phyloP scores from a whole-genome alignment of 92 coral and sea anemone species.

The Epizoanthus fatuus region DNA sequence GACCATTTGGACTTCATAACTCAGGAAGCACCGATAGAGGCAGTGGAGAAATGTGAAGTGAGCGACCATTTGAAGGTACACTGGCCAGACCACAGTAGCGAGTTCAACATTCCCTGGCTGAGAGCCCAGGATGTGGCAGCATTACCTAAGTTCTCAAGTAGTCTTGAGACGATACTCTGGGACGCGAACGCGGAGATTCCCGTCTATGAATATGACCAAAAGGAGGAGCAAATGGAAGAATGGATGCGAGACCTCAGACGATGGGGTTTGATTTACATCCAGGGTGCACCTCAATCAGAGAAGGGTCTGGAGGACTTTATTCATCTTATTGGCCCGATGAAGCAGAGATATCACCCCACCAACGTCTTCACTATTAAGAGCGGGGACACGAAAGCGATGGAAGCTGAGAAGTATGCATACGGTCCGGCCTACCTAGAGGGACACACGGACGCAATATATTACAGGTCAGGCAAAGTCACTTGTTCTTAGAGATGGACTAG shows the following conservation, averaged over 20 bases:
- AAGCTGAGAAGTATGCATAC: background rate
- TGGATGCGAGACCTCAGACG: conserved; percentile 4
- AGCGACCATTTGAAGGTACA: background rate
- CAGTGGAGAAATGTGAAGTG: background rate
- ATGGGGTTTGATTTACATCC: conserved; percentile 6
- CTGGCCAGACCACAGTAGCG: conserved; percentile 28
- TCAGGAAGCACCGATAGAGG: conserved; percentile 4
- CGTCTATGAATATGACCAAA: background rate
- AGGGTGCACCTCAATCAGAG: conserved; percentile 1
- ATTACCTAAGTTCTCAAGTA: background rate
- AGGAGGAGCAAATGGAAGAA: background rate
- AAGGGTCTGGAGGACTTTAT: background rate
- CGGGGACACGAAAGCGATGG: background rate
- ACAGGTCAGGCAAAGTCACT: background rate
- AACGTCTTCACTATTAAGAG: background rate
- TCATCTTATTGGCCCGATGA: conserved; percentile 10
- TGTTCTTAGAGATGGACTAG: too few relatives aligned
- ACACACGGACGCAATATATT: conserved; percentile 7
- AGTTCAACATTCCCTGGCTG: conserved; percentile 17
- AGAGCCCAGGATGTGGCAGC: conserved; percentile 6
- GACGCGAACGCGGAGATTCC: background rate
- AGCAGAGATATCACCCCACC: conserved; percentile 25
- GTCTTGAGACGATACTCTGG: background rate
- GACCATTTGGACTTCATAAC: background rate
- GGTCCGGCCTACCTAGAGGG: background rate